Evolutionary conservation across 2,888 invertebrate genomes (phyloP), one percentile per base, ranked within the genome.

Genomic region (Cephus nigrinus): DNA sequence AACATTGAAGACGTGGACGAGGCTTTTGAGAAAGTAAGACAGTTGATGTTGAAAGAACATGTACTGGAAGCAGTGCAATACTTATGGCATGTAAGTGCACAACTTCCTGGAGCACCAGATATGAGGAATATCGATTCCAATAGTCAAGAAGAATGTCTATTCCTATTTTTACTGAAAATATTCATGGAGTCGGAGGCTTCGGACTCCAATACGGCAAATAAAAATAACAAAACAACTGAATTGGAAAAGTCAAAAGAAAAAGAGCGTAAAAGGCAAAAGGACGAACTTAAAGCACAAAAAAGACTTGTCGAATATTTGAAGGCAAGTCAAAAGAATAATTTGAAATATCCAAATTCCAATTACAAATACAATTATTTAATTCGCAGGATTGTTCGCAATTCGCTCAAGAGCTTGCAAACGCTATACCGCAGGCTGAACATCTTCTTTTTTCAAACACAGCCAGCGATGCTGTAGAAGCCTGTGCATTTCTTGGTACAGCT

Each of bases 391-490:
- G 92, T 76, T 86, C 92, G 36, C 90, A 89, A 40, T 94, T 94
- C 88, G 92, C 93, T 2, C 88, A 89, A 31, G 92, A 92, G 76
- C 89, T 94, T 30, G 93, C 93, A 81, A 88, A 90, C 30, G 92
- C 94, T 11, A 91, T 96, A 78, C 94, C 94, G 0, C 92, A 95
- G n/a, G 94, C 97, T 79, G 94, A 95, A 83, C 93, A 95, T 32
- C 92, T 98, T 87, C 92, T 98, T 15, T 94, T 95, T 90, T 95
- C 96, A 0, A 94, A 94, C 82, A 94, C 94, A 80, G 93, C 95
- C 5, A 94, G 96, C 0, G 98, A 98, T 90, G 96, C 97, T 23
- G 94, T 95, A 76, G 98, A 98, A 90, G 96, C 98, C 0, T 96
- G 98, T 35, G 95, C 97, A 79, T 97, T 98, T 89, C 96, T 98